Evolutionary conservation across 2,888 invertebrate species (phyloP), one percentile per base, ranked within the genome.

Genomic region (Apamea monoglypha): DNA sequence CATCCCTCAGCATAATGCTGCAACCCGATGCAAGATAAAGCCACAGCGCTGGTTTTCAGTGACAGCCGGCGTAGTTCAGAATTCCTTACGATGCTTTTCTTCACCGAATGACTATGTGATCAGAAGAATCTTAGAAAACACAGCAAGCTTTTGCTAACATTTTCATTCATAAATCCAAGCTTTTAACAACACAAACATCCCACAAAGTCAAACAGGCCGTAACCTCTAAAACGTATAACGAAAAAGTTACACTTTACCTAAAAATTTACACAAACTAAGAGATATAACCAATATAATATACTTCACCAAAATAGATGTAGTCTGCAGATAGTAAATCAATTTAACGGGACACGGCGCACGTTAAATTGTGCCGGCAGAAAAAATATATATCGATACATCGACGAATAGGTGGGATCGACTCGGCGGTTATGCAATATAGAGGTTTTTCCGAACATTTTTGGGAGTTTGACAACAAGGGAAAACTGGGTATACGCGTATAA

Each of bases 261-360:
- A 86, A 89, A 86, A 50, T 71, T 72, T 70, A 81, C 76, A 71
- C 79, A 71, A 87, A 84, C 85, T 85, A 67, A 85, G 59, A 87
- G 63, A 80, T 89, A 90, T 82, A 88, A 77, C 78, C 83, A 74
- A 84, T 90, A 88, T 83, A 80, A 86, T 87, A 79, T 83, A 79
- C 78, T 81, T 76, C 63, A 85, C 84, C 82, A 81, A 89, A 91
- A 92, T 91, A 92, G 92, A 90, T 81, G 87, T 84, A 80, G 92
- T 87, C 92, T 89, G 92, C 75, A 40, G 83, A 79, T 77, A 84
- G 87, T 92, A 92, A 92, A 92, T 92, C 92, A 92, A 89, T 86
- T 92, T 92, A 88, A 92, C 91, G 90, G 86, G 83, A 81, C 77
- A 72, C 82, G 83, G 73, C 80, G 84, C 77, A 87, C 90, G 88